phyloP scores from a whole-genome alignment of 92 coral and sea anemone genomes.

The Meandrina meandrites region DNA sequence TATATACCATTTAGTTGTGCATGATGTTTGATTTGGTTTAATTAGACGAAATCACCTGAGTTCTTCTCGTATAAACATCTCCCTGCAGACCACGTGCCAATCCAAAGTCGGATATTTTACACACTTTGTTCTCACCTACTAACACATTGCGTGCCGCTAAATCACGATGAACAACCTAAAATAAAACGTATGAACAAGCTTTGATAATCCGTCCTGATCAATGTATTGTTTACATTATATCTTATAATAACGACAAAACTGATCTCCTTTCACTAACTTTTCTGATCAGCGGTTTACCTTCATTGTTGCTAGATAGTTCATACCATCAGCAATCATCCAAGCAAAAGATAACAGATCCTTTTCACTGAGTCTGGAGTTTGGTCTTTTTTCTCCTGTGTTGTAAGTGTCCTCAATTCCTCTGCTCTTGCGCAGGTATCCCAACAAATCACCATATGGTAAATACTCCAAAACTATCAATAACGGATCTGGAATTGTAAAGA shows the following conservation, averaged over 20 bases:
- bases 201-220: no score
- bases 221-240: not conserved
- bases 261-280: no score
- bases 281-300: conserved; percentile 25
- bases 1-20: no score
- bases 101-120: conserved; percentile 1
- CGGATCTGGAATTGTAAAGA: not conserved
- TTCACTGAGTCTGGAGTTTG: conserved; percentile 42
- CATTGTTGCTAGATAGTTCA: conserved; percentile 53
- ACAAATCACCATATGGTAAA: conserved; percentile 64
- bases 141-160: conserved; percentile 5
- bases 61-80: not conserved
- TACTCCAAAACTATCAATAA: conserved; percentile 31
- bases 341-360: conserved; percentile 49
- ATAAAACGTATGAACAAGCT: no score
- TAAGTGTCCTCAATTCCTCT: conserved; percentile 64
- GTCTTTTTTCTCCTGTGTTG: conserved; percentile 62
- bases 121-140: conserved; percentile 1
- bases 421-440: conserved; percentile 66
- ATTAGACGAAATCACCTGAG: not conserved
- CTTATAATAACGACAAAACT: not conserved
- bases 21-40: no score
- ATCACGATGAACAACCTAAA: conserved; percentile 7
- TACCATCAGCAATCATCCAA: conserved; percentile 79
- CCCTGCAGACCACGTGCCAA: conserved; percentile 5